These are phyloP conservation scores for Intellagama lesueurii DNA, from an alignment of 2,797 vertebrate species.

Conservation along the genomic window DNA sequence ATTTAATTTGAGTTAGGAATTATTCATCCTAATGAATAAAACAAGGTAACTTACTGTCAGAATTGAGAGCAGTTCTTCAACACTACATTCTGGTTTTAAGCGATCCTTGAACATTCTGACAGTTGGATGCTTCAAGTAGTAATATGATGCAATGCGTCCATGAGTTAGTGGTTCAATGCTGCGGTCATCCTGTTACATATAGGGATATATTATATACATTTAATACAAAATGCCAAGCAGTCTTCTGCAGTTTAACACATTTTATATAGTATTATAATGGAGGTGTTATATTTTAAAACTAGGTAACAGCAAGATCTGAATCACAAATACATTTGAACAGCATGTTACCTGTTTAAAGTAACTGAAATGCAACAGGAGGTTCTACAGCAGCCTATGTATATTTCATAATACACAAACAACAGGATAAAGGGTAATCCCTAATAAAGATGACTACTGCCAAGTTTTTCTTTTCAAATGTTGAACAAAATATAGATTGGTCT, in stretches of 20 bases:
- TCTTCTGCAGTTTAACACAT: neutral
- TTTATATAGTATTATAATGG: conserved; percentile 20
- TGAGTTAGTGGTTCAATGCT: conserved; percentile 88
- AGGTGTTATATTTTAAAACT: conserved; percentile 14
- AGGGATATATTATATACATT: conserved; percentile 33
- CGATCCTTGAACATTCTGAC: conserved; percentile 91
- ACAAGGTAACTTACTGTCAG: conserved; percentile 86
- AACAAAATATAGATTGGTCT: conserved; percentile 54
- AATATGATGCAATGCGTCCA: conserved; percentile 93
- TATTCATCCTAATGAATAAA: conserved; percentile 1
- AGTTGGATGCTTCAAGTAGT: conserved; percentile 95
- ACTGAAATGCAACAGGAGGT: accelerated
- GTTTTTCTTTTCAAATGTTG: conserved; percentile 4
- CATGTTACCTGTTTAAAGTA: neutral
- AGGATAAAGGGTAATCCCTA: neutral
- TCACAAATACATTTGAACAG: neutral
- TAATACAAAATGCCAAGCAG: neutral
- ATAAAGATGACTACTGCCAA: conserved; percentile 2
- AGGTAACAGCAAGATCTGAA: conserved; percentile 1
- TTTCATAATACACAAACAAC: neutral
- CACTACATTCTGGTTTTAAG: conserved; percentile 86
- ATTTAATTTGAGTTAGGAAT: neutral
- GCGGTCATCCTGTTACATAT: conserved; percentile 84
- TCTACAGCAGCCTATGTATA: conserved; percentile 2
- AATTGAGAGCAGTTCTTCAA: conserved; percentile 88